These are phyloP conservation scores for Premnoplex brunnescens DNA, from an alignment of 2,797 vertebrate genomes.

Conservation along the genomic window DNA sequence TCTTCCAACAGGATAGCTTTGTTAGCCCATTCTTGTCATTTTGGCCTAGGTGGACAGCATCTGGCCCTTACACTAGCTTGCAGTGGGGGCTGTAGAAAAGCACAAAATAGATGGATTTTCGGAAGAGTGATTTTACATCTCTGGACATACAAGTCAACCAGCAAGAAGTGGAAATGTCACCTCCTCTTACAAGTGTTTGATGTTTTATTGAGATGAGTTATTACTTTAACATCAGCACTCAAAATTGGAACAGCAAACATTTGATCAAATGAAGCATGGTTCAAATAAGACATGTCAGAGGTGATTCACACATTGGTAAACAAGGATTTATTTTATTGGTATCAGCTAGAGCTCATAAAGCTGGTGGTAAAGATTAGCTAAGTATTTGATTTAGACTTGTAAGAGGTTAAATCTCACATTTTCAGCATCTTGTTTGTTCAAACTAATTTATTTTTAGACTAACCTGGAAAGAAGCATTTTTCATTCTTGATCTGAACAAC, in stretches of 20 bases:
- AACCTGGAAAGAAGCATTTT: not conserved
- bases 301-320: not conserved
- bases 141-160: not conserved
- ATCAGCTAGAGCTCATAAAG: not conserved
- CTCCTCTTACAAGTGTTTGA: not conserved
- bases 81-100: not conserved
- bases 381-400: not conserved
- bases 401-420: not conserved
- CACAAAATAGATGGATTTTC: not conserved
- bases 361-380: not conserved
- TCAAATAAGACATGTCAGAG: not conserved
- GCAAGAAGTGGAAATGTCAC: not conserved
- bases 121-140: not conserved
- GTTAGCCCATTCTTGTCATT: not conserved
- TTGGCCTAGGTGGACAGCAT: not conserved
- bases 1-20: not conserved
- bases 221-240: not conserved
- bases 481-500: not conserved
- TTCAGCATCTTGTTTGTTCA: not conserved
- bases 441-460: not conserved
- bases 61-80: not conserved
- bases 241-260: not conserved
- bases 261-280: not conserved
- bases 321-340: constrained; percentile 26
- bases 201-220: not conserved